A percentile compares a stretch with the other conserved stretches of the same genome.
Evolutionary conservation across 2,113 vertebrate genomes (phyloP).

Genomic region (Ictidomys tridecemlineatus): DNA sequence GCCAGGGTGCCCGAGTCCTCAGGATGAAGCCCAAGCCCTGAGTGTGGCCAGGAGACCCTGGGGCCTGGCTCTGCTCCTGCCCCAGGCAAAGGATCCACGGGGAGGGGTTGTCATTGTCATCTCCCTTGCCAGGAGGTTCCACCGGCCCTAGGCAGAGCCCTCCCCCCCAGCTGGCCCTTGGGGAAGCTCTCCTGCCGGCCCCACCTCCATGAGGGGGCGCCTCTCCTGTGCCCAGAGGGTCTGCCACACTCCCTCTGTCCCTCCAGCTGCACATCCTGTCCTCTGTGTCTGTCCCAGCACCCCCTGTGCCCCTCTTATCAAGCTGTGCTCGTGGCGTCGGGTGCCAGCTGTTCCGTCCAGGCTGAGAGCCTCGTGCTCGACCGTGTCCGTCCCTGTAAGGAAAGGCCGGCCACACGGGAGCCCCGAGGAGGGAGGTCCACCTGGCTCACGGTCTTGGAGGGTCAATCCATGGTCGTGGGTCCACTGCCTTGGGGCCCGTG

Average conservation of each 20-base stretch:
- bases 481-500: neutral
- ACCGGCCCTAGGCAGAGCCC: neutral
- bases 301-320: neutral
- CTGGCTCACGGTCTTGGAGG: neutral
- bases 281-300: neutral
- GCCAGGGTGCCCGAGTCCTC: neutral
- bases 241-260: neutral
- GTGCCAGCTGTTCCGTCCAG: neutral
- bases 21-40: neutral
- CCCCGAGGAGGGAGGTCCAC: neutral
- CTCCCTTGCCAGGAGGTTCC: neutral
- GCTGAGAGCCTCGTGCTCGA: neutral
- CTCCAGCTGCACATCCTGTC: neutral
- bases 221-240: neutral
- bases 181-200: too few species aligned
- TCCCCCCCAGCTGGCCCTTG: too few species aligned
- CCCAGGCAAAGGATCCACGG: accelerated
- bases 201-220: neutral
- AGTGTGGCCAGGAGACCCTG: accelerated
- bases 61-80: neutral
- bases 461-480: neutral
- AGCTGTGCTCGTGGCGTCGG: neutral
- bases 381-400: neutral
- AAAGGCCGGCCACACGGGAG: neutral
- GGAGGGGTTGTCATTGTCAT: accelerated